Evolutionary conservation across 2,888 invertebrate genomes (phyloP).

Genomic region (Synergus gifuensis): DNA sequence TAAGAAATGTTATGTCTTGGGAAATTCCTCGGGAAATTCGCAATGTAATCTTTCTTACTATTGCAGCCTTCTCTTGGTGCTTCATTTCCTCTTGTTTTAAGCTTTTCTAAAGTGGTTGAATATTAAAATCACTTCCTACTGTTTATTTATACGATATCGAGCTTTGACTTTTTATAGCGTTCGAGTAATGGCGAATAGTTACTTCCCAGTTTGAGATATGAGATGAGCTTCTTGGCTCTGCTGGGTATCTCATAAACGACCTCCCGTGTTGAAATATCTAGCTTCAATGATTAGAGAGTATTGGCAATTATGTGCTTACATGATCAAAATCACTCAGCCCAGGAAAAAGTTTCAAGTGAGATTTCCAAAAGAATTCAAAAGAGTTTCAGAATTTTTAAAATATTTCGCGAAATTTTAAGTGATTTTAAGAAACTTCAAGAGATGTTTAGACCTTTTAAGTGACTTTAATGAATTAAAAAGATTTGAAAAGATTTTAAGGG

Average conservation of each 20-base stretch:
- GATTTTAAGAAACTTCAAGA: too few relatives aligned
- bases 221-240: slow-evolving; percentile 12
- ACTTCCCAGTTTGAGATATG: neutral
- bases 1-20: too few relatives aligned
- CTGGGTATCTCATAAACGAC: slow-evolving; percentile 4
- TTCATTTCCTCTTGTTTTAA: neutral
- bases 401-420: too few relatives aligned
- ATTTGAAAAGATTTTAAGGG: too few relatives aligned
- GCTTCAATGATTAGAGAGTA: neutral
- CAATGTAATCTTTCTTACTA: neutral
- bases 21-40: neutral
- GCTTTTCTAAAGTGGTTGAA: neutral
- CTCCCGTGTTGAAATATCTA: neutral
- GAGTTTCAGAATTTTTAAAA: too few relatives aligned
- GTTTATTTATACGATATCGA: neutral
- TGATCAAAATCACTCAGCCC: neutral
- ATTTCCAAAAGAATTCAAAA: too few relatives aligned
- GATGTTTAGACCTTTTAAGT: too few relatives aligned
- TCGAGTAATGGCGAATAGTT: slow-evolving; percentile 2
- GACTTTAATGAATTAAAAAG: too few relatives aligned
- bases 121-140: neutral
- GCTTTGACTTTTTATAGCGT: neutral
- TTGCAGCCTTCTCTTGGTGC: neutral
- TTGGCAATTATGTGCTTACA: neutral
- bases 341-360: neutral